A percentile compares a stretch with the other conserved stretches of the same genome.
These are phyloP conservation scores for honey bee (Apis mellifera) DNA, from an alignment of 1,140 invertebrate species.

Conservation along the genomic window Amel_HAv3.1 CM009934.2:8615001-8615500, in stretches of 20 bases:
- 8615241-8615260: slow-evolving; percentile 71
- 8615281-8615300: slow-evolving; percentile 77
- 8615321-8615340: slow-evolving; percentile 82
- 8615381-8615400: slow-evolving; percentile 91
- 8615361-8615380: slow-evolving; percentile 90
- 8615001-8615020: slow-evolving; percentile 61
- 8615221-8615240: slow-evolving; percentile 61
- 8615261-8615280: slow-evolving; percentile 74
- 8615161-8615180: slow-evolving; percentile 79
- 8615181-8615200: slow-evolving; percentile 77
- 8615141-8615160: slow-evolving; percentile 73
- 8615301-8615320: slow-evolving; percentile 74
- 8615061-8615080: slow-evolving; percentile 67
- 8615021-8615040: slow-evolving; percentile 71
- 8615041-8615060: slow-evolving; percentile 36
- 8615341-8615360: slow-evolving; percentile 91
- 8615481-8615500: no score
- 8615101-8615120: slow-evolving; percentile 74
- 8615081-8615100: slow-evolving; percentile 57
- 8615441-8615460: no score
- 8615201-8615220: slow-evolving; percentile 56
- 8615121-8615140: slow-evolving; percentile 61
- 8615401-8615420: slow-evolving; percentile 92
- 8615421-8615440: slow-evolving; percentile 77
- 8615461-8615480: no score